A percentile compares a stretch with the other conserved stretches of the same genome.
phyloP scores from a whole-genome alignment of 2,888 invertebrate genomes.

The Diploptera punctata region DNA sequence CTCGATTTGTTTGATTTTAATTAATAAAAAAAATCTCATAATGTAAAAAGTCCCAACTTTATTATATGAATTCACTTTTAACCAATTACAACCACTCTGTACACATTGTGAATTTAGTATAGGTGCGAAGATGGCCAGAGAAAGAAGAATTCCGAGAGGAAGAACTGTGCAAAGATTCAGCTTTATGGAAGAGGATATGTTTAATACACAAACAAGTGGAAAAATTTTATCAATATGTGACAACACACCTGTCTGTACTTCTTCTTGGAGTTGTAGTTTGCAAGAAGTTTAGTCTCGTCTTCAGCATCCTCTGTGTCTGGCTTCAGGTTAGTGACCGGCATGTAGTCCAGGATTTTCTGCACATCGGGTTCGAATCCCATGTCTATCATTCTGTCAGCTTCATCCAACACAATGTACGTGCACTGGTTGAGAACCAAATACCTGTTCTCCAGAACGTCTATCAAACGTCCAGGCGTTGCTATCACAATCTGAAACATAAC shows the following conservation, averaged over 20 bases:
- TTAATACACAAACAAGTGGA: too few relatives aligned
- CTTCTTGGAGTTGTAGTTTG: conserved; percentile 94
- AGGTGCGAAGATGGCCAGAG: too few relatives aligned
- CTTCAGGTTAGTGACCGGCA: conserved; percentile 98
- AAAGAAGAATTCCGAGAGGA: too few relatives aligned
- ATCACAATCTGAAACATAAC: conserved; percentile 82
- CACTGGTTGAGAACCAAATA: conserved; percentile 97
- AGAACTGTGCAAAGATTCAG: too few relatives aligned
- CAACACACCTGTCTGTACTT: conserved; percentile 84
- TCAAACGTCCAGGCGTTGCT: conserved; percentile 98
- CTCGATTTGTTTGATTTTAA: too few relatives aligned
- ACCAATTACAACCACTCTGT: too few relatives aligned
- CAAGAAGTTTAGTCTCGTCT: conserved; percentile 87
- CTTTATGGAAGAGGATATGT: too few relatives aligned
- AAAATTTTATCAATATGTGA: too few relatives aligned
- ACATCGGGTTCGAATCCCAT: conserved; percentile 99
- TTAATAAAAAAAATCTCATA: too few relatives aligned
- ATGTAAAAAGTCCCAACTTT: too few relatives aligned
- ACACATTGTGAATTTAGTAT: too few relatives aligned
- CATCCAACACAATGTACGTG: conserved; percentile 95
- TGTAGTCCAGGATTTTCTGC: conserved; percentile 95
- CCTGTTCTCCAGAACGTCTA: conserved; percentile 97
- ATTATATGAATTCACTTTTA: too few relatives aligned
- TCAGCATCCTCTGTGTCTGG: conserved; percentile 99
- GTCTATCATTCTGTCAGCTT: conserved; percentile 99